Evolutionary conservation across 2,888 invertebrate genomes (phyloP).

Genomic region (Thysanoteuthis rhombus): DNA sequence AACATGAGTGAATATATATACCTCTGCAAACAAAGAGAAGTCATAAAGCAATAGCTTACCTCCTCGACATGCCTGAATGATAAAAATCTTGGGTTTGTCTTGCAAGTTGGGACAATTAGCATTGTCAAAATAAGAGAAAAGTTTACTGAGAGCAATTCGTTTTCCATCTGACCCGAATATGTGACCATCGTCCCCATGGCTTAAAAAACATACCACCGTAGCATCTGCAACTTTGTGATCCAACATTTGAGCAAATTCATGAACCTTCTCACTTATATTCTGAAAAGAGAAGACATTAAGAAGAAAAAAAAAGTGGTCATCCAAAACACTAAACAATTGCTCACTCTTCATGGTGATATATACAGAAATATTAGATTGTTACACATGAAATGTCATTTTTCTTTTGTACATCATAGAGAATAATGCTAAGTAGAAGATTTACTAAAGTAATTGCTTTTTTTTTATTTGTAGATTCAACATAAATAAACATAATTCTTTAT

Average conservation of each 20-base stretch:
- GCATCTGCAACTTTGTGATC: slow-evolving; percentile 49
- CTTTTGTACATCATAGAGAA: too few species aligned
- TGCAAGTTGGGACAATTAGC: slow-evolving; percentile 51
- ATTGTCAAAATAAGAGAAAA: slow-evolving; percentile 57
- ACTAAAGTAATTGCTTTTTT: too few species aligned
- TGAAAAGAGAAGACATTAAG: slow-evolving; percentile 30
- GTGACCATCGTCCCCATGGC: slow-evolving; percentile 62
- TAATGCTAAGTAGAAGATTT: too few species aligned
- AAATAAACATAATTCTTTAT: too few species aligned
- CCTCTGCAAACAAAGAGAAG: background rate
- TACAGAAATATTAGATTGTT: too few species aligned
- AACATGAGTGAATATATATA: too few species aligned
- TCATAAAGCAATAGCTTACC: slow-evolving; percentile 46
- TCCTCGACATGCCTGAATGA: slow-evolving; percentile 63
- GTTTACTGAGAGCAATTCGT: slow-evolving; percentile 51
- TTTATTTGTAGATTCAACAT: too few species aligned
- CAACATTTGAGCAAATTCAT: slow-evolving; percentile 47
- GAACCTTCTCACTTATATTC: slow-evolving; percentile 51
- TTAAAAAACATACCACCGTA: slow-evolving; percentile 57
- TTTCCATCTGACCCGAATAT: slow-evolving; percentile 62
- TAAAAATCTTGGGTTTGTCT: slow-evolving; percentile 62
- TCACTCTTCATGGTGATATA: too few species aligned
- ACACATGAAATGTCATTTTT: too few species aligned
- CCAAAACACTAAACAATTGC: too few species aligned
- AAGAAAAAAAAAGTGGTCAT: background rate